phyloP scores from a whole-genome alignment of 1,140 invertebrate genomes.

The Tribolium madens region DNA sequence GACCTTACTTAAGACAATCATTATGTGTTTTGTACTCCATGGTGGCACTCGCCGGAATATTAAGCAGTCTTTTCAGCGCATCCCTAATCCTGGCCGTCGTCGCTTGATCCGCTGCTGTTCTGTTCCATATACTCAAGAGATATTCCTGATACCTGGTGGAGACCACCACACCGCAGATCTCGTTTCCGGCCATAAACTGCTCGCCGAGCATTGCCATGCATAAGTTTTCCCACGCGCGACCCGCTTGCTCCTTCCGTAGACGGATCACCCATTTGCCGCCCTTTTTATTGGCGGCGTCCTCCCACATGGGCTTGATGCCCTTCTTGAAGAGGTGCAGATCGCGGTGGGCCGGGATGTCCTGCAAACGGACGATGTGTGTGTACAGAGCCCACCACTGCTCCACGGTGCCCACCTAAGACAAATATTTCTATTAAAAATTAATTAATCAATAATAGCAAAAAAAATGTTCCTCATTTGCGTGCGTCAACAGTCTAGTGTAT shows the following conservation, averaged over 20 bases:
- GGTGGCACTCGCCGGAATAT: slow-evolving; percentile 90
- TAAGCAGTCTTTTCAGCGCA: slow-evolving; percentile 92
- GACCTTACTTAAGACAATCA: slow-evolving; percentile 64
- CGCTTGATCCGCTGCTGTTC: slow-evolving; percentile 88
- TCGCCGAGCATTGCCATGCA: slow-evolving; percentile 98
- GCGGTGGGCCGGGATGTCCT: slow-evolving; percentile 88
- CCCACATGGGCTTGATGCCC: slow-evolving; percentile 99
- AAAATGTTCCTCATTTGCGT: too few species aligned
- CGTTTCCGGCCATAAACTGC: slow-evolving; percentile 97
- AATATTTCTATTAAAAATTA: too few species aligned
- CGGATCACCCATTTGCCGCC: slow-evolving; percentile 97
- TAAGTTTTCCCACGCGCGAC: slow-evolving; percentile 98
- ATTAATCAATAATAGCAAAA: too few species aligned
- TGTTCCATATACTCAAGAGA: slow-evolving; percentile 98
- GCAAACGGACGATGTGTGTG: slow-evolving; percentile 89
- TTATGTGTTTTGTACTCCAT: slow-evolving; percentile 98
- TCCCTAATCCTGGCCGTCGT: slow-evolving; percentile 94
- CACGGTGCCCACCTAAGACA: slow-evolving; percentile 79
- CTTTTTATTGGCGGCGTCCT: slow-evolving; percentile 93
- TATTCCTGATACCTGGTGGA: slow-evolving; percentile 88
- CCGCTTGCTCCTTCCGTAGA: slow-evolving; percentile 93
- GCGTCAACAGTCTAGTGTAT: too few species aligned
- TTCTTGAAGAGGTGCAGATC: slow-evolving; percentile 99
- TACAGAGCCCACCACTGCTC: slow-evolving; percentile 98
- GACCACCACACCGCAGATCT: slow-evolving; percentile 98